Evolutionary conservation across 2,797 vertebrate genomes (phyloP), one percentile per base, ranked within the genome.

Genomic region (Pangasius mekongensis): DNA sequence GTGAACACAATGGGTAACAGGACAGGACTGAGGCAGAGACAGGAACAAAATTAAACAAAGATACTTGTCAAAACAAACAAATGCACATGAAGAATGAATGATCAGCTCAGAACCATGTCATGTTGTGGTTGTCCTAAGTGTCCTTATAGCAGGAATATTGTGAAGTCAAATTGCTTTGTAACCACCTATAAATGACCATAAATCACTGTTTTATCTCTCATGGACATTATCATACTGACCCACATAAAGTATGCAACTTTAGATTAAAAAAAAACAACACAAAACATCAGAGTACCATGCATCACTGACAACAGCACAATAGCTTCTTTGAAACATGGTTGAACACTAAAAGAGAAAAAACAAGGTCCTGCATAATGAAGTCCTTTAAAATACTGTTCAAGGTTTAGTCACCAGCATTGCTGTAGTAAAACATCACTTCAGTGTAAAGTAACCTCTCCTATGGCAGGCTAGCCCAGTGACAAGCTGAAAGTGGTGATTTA

Each of bases 281-380:
- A 76, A 76, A 49, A 49, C 24, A 76, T 24, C 39, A 76, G 4
- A 78, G 27, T 30, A 52, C 30, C n/a, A 54, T 36, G 52, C 52
- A 80, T 80, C 52, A 81, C 30, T 81, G 77, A 81, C 52, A 58
- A 54, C n/a, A 56, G 30, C 20, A 73, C 47, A 49, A 71, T 84
- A 49, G 64, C 16, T 69, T 85, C n/a, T 71, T 85, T 49, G 18
- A 67, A 33, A 67, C 82, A 78, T 81, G 56, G 78, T 24, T 60
- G 54, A 81, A 20, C 49, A 56, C n/a, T 78, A 33, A 54, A 77
- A 77, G 74, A 78, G 49, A 49, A 76, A n/a, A 52, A 54, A 8
- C 49, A 54, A 56, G 27, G 76, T 33, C 76, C n/a, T 78, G 49
- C 49, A 78, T 78, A 49, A 74, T 33, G 56, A 10, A 33, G 76